Conservation (phyloP, 2,888 invertebrate species). For the Cyclophora albipunctata region DNA sequence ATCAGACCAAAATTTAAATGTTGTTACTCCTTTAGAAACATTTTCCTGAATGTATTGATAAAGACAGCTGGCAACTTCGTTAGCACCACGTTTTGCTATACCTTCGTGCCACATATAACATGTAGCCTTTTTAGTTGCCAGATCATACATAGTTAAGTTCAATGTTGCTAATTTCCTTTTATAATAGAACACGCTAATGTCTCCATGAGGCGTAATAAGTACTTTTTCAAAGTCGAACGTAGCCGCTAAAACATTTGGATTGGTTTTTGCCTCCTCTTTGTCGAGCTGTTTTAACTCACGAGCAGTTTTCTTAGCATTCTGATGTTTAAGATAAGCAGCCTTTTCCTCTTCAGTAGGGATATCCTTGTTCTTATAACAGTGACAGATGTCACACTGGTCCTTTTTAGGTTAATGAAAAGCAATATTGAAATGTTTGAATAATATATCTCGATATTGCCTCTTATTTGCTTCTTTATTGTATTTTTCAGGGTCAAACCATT, state of each 20-base stretch:
- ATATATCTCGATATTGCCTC: too few relatives aligned
- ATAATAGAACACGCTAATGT: slow-evolving; percentile 14
- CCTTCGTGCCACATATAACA: slow-evolving; percentile 13
- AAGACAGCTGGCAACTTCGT: slow-evolving; percentile 11
- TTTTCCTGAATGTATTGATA: slow-evolving; percentile 1
- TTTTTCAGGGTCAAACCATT: too few relatives aligned
- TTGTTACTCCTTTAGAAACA: neutral
- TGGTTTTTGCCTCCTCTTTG: neutral
- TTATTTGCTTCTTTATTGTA: too few relatives aligned
- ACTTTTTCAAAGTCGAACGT: slow-evolving; percentile 11
- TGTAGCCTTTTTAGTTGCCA: slow-evolving; percentile 3
- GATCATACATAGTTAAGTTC: slow-evolving; percentile 10
- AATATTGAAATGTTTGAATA: neutral
- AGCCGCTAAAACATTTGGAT: slow-evolving; percentile 4
- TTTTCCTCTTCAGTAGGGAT: neutral
- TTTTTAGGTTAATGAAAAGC: neutral
- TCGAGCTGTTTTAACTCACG: neutral
- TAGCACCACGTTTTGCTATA: slow-evolving; percentile 7
- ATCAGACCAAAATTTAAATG: slow-evolving; percentile 7
- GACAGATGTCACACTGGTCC: neutral
- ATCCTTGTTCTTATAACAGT: neutral
- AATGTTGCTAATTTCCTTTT: slow-evolving; percentile 9
- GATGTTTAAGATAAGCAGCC: neutral
- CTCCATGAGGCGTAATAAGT: slow-evolving; percentile 9
- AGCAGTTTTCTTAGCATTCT: neutral